Base-by-base conservation (phyloP, 2,113 vertebrate genomes). In the Brienomyrus brachyistius region DNA sequence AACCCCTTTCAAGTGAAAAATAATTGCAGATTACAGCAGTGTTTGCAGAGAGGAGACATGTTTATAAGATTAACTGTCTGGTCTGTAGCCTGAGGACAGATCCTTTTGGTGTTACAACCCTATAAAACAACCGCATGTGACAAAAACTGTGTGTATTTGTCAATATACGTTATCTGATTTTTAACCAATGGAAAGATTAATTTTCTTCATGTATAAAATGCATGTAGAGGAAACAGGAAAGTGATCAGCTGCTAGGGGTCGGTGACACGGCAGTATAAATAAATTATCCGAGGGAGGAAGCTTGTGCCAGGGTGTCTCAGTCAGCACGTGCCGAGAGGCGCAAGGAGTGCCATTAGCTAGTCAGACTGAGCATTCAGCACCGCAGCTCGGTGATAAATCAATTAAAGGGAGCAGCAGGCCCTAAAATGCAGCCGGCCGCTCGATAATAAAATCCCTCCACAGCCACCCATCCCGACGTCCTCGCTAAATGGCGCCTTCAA, bases 331-430 rank as follows among this genome's bases (percentile, higher is more conserved):
- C 43, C 52, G 85, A 62, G 70, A 47, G 70, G 80, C 51, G 43
- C 7, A 2, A 35, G 45, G 31, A 17, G 47, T 40, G 40, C 87
- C 59, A 86, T 90, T 74, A 90, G 90, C 89, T 85, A 77, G 86
- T 90, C 77, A 54, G 51, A 50, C 27, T 59, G 74, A 87, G 56
- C 56, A 13, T 85, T 52, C 45, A 17, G 17, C 74, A 47, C 86
- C 51, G 35, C 83, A 70, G 47, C 50, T 70, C 0, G 17, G 90
- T 86, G 86, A 91, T 77, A 74, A 86, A 88, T 91, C 86, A 88
- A 90, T 91, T 56, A 88, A 77, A 85, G 0, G 59, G 85, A 31
- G 56, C 80, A 35, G 56, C 19, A 54, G 45, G 27, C 77, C 56
- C 84, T 77, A 88, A 87, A 91, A 82, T 0, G 50, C 66, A 56